Evolutionary conservation across 2,888 invertebrate genomes (phyloP).

Genomic region (Priocnemis perturbator): DNA sequence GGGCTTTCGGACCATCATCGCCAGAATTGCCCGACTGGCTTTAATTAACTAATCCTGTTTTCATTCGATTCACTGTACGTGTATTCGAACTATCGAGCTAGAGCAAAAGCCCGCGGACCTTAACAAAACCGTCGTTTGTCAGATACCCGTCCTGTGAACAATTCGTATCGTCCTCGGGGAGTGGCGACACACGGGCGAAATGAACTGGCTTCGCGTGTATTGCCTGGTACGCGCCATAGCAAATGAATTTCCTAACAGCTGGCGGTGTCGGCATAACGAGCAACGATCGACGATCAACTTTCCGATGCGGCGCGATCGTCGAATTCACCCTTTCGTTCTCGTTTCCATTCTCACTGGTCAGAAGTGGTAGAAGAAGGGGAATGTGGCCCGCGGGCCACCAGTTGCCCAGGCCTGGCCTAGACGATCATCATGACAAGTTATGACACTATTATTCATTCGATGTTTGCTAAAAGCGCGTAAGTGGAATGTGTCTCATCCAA

Average conservation of each 20-base stretch:
- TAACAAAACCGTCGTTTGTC: conserved; percentile 48
- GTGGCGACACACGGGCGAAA: too few species aligned
- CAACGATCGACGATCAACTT: not conserved
- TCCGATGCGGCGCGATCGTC: not conserved
- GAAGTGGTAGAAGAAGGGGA: conserved; percentile 13
- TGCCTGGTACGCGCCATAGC: not conserved
- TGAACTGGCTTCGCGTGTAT: not conserved
- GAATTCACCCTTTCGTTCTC: not conserved
- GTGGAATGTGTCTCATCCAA: too few species aligned
- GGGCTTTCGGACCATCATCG: conserved; percentile 20
- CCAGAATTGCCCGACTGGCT: conserved; percentile 46
- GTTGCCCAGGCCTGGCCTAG: too few species aligned
- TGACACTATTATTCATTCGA: too few species aligned
- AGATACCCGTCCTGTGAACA: conserved; percentile 25
- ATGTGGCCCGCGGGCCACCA: too few species aligned
- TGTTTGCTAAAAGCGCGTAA: too few species aligned
- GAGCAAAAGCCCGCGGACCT: conserved; percentile 24
- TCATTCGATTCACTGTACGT: conserved; percentile 40
- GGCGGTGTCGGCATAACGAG: not conserved
- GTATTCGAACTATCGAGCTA: not conserved
- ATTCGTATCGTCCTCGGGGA: conserved; percentile 17
- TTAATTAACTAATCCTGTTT: conserved; percentile 62
- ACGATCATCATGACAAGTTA: too few species aligned
- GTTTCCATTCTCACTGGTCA: too few species aligned
- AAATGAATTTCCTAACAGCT: not conserved